Percentiles rank a stretch among this genome's conserved stretches.
Evolutionary conservation across 2,797 vertebrate genomes (phyloP).

Genomic region (Anomalospiza imberbis): DNA sequence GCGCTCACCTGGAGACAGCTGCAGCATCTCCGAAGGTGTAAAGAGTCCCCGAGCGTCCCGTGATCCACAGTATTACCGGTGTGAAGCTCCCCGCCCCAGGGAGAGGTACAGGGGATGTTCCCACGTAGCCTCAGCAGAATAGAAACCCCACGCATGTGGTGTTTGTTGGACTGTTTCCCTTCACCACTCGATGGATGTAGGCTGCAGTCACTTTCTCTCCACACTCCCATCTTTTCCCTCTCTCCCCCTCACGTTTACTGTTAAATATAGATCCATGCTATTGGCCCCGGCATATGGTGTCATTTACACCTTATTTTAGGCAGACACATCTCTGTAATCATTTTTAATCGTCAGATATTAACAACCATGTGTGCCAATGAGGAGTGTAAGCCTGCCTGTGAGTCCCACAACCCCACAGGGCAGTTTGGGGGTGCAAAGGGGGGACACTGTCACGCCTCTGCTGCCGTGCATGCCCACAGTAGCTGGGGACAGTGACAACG

Average conservation of each 20-base stretch:
- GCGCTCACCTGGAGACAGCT: not conserved
- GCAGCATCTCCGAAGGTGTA: not conserved
- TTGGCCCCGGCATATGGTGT: not conserved
- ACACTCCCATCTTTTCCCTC: not conserved
- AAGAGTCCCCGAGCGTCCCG: not conserved
- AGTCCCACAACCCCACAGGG: not conserved
- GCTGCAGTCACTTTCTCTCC: not conserved
- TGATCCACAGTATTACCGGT: not conserved
- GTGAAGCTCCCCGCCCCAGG: not conserved
- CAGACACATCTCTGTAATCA: not conserved
- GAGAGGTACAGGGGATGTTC: too few relatives aligned
- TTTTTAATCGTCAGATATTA: not conserved
- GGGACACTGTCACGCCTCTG: not conserved
- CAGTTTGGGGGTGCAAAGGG: rapidly evolving
- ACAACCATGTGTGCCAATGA: rapidly evolving
- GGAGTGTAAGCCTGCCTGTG: rapidly evolving
- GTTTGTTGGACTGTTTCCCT: too few relatives aligned
- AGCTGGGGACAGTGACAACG: rapidly evolving
- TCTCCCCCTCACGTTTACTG: rapidly evolving
- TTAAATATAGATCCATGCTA: not conserved
- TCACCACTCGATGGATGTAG: too few relatives aligned
- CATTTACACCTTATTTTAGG: rapidly evolving
- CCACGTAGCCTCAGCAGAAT: too few relatives aligned
- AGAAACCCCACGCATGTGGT: not conserved
- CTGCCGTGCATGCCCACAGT: rapidly evolving